A percentile compares a stretch with the other conserved stretches of the same genome.
phyloP scores from a whole-genome alignment of 2,888 invertebrate species.

The Dolichomitus sp. region DNA sequence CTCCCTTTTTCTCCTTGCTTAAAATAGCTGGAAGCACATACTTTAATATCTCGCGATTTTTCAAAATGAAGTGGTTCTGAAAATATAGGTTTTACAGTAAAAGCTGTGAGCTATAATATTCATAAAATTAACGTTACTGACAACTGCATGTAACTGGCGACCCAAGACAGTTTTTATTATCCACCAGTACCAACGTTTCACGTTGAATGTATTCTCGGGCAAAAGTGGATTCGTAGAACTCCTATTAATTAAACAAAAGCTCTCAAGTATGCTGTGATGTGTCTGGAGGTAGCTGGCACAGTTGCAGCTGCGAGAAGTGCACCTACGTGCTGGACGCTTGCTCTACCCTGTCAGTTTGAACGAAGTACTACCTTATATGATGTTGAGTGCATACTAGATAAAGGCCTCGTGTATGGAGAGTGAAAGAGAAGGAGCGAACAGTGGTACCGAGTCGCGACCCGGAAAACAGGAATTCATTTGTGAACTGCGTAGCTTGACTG shows the following conservation, averaged over 20 bases:
- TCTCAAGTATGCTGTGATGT: constrained; percentile 25
- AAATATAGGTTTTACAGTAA: neutral
- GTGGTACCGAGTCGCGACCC: constrained; percentile 24
- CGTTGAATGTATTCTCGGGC: constrained; percentile 29
- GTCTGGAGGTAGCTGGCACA: constrained; percentile 23
- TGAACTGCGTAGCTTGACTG: neutral
- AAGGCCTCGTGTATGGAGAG: constrained; percentile 63
- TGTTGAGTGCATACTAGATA: constrained; percentile 64
- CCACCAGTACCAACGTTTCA: neutral
- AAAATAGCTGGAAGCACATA: neutral
- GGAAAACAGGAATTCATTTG: constrained; percentile 40
- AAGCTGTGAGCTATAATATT: neutral
- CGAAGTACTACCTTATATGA: constrained; percentile 65
- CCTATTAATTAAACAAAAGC: constrained; percentile 73
- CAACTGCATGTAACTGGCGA: neutral
- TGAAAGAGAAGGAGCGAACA: constrained; percentile 21
- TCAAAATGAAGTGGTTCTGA: neutral
- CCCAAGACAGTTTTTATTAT: constrained; percentile 20
- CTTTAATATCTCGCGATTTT: neutral
- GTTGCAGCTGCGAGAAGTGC: constrained; percentile 24
- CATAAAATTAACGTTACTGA: neutral
- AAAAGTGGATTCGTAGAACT: constrained; percentile 21
- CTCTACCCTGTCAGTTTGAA: constrained; percentile 43
- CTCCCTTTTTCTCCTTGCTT: neutral
- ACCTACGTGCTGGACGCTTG: constrained; percentile 33